Conservation (phyloP, 2,113 vertebrate species). For the Leptocoma aspasia region DNA sequence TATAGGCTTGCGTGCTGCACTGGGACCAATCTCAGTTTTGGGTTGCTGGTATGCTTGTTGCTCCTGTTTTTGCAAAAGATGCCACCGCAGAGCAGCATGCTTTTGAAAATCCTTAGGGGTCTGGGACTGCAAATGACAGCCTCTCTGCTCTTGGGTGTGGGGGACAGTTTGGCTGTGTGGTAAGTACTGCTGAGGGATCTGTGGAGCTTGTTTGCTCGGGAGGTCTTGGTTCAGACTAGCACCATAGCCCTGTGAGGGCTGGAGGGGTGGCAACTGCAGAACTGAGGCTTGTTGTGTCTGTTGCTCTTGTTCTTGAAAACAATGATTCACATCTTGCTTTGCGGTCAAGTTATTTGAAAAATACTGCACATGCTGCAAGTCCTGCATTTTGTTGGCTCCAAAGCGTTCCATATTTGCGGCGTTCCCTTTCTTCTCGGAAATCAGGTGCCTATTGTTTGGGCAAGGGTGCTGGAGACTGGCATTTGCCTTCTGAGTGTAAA, state of each 20-base stretch:
- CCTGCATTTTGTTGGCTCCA: constrained; percentile 52
- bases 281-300: constrained; percentile 45
- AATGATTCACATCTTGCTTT: constrained; percentile 74
- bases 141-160: constrained; percentile 64
- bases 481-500: constrained; percentile 54
- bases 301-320: constrained; percentile 71
- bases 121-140: constrained; percentile 52
- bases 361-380: constrained; percentile 73
- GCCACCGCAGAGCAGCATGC: constrained; percentile 87
- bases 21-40: constrained; percentile 56
- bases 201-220: constrained; percentile 20
- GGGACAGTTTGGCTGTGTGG: constrained; percentile 69
- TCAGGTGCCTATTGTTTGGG: constrained; percentile 58
- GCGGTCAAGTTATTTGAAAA: constrained; percentile 72
- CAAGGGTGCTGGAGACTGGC: constrained; percentile 56
- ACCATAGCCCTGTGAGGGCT: constrained; percentile 64
- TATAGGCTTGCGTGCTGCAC: constrained; percentile 68
- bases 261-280: constrained; percentile 34
- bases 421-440: constrained; percentile 65
- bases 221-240: constrained; percentile 46
- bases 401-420: neutral
- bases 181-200: constrained; percentile 67
- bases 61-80: constrained; percentile 87
- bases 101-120: constrained; percentile 82
- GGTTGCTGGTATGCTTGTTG: constrained; percentile 75